phyloP scores from a whole-genome alignment of 2,797 vertebrate species.

The Girardinus metallicus region DNA sequence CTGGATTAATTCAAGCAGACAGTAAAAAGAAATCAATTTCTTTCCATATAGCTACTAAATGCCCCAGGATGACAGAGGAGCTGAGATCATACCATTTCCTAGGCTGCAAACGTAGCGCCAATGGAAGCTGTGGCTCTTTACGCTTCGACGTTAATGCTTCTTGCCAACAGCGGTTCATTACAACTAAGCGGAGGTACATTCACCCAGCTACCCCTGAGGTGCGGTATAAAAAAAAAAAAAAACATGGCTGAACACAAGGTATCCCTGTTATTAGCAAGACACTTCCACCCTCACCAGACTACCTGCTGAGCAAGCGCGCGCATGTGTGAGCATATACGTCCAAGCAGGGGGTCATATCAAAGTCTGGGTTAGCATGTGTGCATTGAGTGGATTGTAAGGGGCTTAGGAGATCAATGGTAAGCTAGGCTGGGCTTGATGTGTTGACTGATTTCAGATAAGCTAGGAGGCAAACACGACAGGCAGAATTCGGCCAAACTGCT shows the following conservation, averaged over 20 bases:
- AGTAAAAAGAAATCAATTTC: conserved; percentile 28
- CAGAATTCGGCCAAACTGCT: conserved; percentile 21
- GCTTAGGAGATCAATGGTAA: conserved; percentile 69
- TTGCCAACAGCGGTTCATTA: background rate
- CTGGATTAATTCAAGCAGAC: conserved; percentile 23
- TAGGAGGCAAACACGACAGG: conserved; percentile 54
- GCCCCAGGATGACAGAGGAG: conserved; percentile 8
- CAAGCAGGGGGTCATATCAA: conserved; percentile 42
- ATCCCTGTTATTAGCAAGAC: conserved; percentile 25
- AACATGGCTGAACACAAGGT: conserved; percentile 27
- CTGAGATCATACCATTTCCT: conserved; percentile 7
- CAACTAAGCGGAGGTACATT: conserved; percentile 4
- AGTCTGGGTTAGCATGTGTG: conserved; percentile 62
- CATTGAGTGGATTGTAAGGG: conserved; percentile 70
- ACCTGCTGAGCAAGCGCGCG: conserved; percentile 26
- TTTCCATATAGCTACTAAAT: conserved; percentile 9
- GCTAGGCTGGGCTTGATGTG: conserved; percentile 49
- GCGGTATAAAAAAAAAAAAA: background rate
- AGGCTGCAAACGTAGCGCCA: background rate
- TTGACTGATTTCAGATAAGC: conserved; percentile 68
- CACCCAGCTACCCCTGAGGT: background rate
- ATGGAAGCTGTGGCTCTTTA: background rate
- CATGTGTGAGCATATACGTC: background rate
- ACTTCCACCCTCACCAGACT: conserved; percentile 19
- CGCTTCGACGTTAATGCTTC: conserved; percentile 3